Evolutionary conservation across 2,113 vertebrate species (phyloP).

Genomic region (Cairina moschata): DNA sequence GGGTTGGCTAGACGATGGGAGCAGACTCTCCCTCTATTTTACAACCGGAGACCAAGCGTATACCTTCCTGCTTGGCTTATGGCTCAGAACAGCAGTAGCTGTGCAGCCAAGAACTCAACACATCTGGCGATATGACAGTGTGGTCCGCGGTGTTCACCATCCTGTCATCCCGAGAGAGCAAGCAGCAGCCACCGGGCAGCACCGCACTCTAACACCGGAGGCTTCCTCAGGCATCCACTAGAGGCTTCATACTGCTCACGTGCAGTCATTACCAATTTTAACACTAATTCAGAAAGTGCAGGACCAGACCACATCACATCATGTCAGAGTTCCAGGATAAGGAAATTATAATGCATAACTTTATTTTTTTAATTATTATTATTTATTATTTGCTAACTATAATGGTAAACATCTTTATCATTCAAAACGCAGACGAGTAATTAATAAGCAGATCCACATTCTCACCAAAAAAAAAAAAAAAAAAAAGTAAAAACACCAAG

Average conservation of each 20-base stretch:
- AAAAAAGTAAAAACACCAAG: background rate
- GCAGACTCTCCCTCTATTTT: background rate
- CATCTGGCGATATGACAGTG: rapidly evolving
- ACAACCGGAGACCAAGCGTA: background rate
- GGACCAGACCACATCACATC: background rate
- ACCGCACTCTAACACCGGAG: background rate
- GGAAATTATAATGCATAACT: background rate
- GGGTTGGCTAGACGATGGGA: background rate
- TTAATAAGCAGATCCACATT: background rate
- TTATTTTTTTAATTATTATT: background rate
- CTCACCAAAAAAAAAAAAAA: background rate
- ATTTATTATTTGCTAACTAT: background rate
- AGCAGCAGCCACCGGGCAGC: background rate
- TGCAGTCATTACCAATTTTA: background rate
- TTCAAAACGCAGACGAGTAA: background rate
- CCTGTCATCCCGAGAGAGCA: background rate
- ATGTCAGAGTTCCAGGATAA: background rate
- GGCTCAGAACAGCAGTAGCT: background rate
- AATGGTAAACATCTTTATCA: background rate
- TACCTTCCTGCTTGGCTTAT: background rate
- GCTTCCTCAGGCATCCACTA: background rate
- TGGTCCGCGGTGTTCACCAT: background rate
- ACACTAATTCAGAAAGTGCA: background rate
- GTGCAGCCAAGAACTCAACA: rapidly evolving
- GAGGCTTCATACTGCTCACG: background rate